Conservation (phyloP, 2,113 vertebrate genomes). For the Pardalotus punctatus region DNA sequence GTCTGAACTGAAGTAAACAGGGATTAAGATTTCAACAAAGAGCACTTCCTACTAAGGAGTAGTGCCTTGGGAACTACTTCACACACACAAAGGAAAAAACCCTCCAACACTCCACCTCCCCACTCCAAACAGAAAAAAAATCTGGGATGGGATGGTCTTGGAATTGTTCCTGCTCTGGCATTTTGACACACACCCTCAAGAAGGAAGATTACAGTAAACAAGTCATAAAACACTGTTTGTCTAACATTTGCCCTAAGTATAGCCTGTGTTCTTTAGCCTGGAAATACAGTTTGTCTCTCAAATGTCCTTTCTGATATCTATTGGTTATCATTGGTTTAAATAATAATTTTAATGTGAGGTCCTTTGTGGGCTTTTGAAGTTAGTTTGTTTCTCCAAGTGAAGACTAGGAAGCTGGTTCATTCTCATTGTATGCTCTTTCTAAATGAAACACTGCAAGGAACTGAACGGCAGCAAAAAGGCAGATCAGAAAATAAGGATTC, state of each 20-base stretch:
- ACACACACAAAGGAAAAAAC: neutral
- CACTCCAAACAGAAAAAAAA: neutral
- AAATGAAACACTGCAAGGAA: neutral
- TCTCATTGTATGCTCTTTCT: neutral
- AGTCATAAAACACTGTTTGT: neutral
- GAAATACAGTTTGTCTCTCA: neutral
- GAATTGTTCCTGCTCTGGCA: neutral
- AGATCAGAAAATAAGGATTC: neutral
- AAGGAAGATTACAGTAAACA: neutral
- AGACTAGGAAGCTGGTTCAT: neutral
- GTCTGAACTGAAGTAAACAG: neutral
- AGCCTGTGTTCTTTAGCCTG: neutral
- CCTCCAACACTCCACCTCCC: no score
- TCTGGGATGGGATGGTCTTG: neutral
- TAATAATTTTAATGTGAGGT: neutral
- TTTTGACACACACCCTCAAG: neutral
- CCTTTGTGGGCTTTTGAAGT: neutral
- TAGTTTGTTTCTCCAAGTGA: neutral
- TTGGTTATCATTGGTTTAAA: neutral
- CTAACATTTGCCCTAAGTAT: neutral
- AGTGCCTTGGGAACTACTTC: neutral
- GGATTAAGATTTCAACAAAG: neutral
- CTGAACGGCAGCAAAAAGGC: neutral
- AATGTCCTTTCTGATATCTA: neutral
- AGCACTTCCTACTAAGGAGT: neutral